Base-by-base conservation (phyloP, 2,888 invertebrate genomes). In the Spisula solida region DNA sequence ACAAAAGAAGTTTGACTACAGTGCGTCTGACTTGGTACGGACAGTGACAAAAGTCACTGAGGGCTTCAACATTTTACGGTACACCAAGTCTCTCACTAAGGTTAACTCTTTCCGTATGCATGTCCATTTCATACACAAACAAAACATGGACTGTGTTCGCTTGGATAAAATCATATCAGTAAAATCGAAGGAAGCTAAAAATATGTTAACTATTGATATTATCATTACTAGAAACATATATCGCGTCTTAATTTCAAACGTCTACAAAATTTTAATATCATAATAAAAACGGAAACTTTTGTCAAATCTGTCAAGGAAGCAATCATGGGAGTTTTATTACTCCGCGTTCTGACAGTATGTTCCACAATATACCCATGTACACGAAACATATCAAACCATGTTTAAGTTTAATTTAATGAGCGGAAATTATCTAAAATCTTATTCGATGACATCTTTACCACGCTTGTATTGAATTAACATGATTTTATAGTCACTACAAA, bases 371-470 rank as follows among this genome's bases (percentile, higher is more conserved):
- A n/a, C 29, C 0, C 20, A 10, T 56, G 16, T 81, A 56, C 81
- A 81, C 56, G 81, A 81, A 81, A 34, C 56, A 29, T 41, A 81
- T 81, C 18, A 75, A 31, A 31, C 75, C 12, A 82, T 47, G 66
- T 82, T 83, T 83, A 31, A 75, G 75, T 83, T 75, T 47, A 18
- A 83, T 75, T 83, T 85, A 79, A 85, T 79, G 78, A 56, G 25
- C 5, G 51, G 80, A 85, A 55, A 25, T 31, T 81, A 86, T 86
- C 86, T 81, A 66, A 60, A 81, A 81, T 80, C 29, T 16, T 31
- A 41, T 6, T 48, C 31, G 41, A 70, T 86, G 86, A 86, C 86
- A 86, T 51, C 20, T 86, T 86, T 81, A 86, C 51, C 80, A 41
- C 81, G 60, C 34, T 66, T 66, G 29, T 48, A 66, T 86, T 47